Conservation (phyloP, 1,140 invertebrate species). For the Patella vulgata region DNA sequence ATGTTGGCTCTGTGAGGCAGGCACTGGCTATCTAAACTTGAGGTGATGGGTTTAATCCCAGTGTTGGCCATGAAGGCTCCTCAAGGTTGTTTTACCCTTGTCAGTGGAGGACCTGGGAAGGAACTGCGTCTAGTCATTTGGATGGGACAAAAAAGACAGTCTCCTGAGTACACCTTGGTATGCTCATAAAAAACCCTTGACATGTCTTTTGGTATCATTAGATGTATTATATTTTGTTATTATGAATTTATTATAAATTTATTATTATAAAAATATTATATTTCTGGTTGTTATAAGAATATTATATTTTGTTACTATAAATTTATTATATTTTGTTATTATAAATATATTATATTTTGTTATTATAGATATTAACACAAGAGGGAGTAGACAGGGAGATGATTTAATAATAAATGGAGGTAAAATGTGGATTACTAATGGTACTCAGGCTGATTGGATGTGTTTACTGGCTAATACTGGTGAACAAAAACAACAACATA, state of each 20-base stretch:
- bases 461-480: constrained; percentile 72
- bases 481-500: constrained; percentile 62
- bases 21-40: not conserved
- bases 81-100: too few relatives aligned
- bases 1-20: not conserved
- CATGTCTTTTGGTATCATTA: too few relatives aligned
- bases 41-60: not conserved
- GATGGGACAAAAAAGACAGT: too few relatives aligned
- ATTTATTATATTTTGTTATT: not conserved
- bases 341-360: too few relatives aligned
- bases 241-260: too few relatives aligned
- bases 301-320: not conserved
- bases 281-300: not conserved
- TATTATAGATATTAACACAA: constrained; percentile 68
- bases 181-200: too few relatives aligned
- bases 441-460: constrained; percentile 73
- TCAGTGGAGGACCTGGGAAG: too few relatives aligned
- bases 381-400: constrained; percentile 67
- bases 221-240: too few relatives aligned
- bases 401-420: constrained; percentile 72
- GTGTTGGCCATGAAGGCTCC: too few relatives aligned
- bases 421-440: constrained; percentile 74
- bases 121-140: too few relatives aligned
- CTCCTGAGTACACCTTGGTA: too few relatives aligned
- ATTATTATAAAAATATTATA: not conserved